Evolutionary conservation across 2,797 vertebrate species (phyloP), one percentile per base, ranked within the genome.

Genomic region (Coilia nasus): DNA sequence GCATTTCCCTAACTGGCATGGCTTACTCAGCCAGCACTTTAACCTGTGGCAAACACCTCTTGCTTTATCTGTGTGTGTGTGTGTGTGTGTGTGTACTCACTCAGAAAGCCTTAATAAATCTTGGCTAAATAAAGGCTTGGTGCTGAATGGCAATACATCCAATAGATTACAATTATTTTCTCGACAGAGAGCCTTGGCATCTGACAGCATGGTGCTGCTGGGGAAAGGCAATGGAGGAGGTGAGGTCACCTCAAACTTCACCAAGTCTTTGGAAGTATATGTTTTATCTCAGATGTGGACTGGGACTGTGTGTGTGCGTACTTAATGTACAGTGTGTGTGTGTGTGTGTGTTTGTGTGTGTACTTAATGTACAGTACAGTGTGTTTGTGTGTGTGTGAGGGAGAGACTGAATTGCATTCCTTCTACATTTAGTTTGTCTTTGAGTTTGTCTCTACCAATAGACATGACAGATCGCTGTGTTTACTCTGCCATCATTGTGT

Each of bases 61-160:
- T 7, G 14, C 9, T 54, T 9, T 54, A 14, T 54, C 9, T 9
- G 50, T 54, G 50, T 54, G 50, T 54, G 50, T 54, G 50, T 60
- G 57, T 62, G 28, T 19, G 17, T n/a, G 80, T 10, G 11, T 50
- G 7, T 54, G 17, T 82, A 78, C 71, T 78, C 31, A 44, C 82
- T 82, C 25, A 71, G 47, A 86, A 67, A 60, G 47, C 47, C 84
- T 83, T 84, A 82, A 87, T 64, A 85, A 88, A 87, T 83, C 62
- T 84, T 88, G 82, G 87, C 88, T 86, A n/a, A n/a, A n/a, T 19
- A 57, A 85, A 85, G 60, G 75, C 81, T 81, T 64, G 46, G 46
- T 46, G 17, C 78, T 82, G 47, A 83, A 83, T 71, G 78, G 41
- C 57, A 67, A 23, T 46, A 83, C 17, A 56, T 11, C 71, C 82